Evolutionary conservation across 2,888 invertebrate species (phyloP), one percentile per base, ranked within the genome.

Genomic region (Meloe dianella): DNA sequence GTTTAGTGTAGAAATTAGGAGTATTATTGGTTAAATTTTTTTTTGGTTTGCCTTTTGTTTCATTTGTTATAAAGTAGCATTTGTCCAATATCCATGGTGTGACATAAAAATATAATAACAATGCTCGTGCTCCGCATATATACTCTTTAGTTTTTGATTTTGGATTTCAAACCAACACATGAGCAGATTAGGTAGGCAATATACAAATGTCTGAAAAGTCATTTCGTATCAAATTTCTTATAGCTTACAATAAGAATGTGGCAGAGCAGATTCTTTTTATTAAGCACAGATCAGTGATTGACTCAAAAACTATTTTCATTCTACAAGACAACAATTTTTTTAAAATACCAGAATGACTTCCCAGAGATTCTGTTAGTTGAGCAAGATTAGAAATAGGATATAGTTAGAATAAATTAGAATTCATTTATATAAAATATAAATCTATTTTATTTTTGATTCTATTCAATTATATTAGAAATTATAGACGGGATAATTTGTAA

Each of bases 11-110:
- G 72, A 72, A 71, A 71, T 71, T 68, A 67, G 67, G 77, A 77
- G 74, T 75, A 75, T 76, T 77, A 74, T 72, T 70, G n/a, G n/a
- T n/a, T n/a, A n/a, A 65, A 17, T 4, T 69, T 69, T 71, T 69
- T 41, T 65, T 22, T 32, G 29, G n/a, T n/a, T n/a, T n/a, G n/a
- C n/a, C n/a, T n/a, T n/a, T n/a, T n/a, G n/a, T n/a, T 29, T 38
- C 32, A 38, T 38, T 38, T 14, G 7, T 57, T 57, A 32, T 17
- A 22, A 20, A 30, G 6, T 61, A 65, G 68, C 64, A 63, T 69
- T 67, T 63, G 61, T 68, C 66, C 61, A 71, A 71, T 73, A 72
- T 68, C 68, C 70, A 73, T 66, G 73, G 72, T 67, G 71, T 71
- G 73, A 75, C 71, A 71, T 71, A 65, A 71, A 73, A 75, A 70